Evolutionary conservation across 2,797 vertebrate species (phyloP).

Genomic region (Jordanella pulchra): DNA sequence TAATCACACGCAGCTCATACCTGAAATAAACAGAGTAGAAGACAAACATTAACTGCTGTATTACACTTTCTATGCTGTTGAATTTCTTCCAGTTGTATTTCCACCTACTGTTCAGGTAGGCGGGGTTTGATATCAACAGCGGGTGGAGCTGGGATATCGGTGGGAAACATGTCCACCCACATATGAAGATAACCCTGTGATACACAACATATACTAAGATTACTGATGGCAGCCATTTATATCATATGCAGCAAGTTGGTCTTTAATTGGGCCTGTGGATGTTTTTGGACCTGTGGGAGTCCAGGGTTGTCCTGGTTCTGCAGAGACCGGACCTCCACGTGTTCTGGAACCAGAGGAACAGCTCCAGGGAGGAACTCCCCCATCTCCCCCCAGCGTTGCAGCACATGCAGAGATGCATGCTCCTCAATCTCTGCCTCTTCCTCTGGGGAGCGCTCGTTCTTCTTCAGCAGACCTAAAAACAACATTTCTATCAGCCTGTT

Average conservation of each 20-base stretch:
- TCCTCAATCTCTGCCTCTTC: slow-evolving; percentile 82
- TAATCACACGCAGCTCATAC: slow-evolving; percentile 90
- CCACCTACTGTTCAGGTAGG: slow-evolving; percentile 85
- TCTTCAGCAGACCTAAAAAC: slow-evolving; percentile 75
- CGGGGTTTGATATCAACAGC: slow-evolving; percentile 91
- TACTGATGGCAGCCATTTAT: not conserved
- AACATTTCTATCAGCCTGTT: slow-evolving; percentile 2
- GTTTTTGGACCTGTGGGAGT: slow-evolving; percentile 83
- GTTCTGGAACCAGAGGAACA: slow-evolving; percentile 87
- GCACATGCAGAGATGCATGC: slow-evolving; percentile 86
- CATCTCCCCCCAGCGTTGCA: slow-evolving; percentile 90
- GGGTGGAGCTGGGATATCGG: slow-evolving; percentile 86
- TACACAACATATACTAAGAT: slow-evolving; percentile 1
- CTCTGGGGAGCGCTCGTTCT: slow-evolving; percentile 74
- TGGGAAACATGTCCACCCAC: slow-evolving; percentile 97
- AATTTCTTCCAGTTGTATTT: not conserved
- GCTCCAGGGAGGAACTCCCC: slow-evolving; percentile 82
- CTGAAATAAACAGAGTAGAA: slow-evolving; percentile 63
- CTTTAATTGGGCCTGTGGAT: not conserved
- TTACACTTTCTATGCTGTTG: not conserved
- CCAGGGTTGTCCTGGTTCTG: slow-evolving; percentile 82
- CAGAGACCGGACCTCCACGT: slow-evolving; percentile 88
- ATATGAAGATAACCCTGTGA: slow-evolving; percentile 90
- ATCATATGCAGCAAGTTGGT: not conserved
- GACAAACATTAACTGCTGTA: not conserved